Base-by-base conservation (phyloP, 1,140 invertebrate genomes). In the Drosophila pectinifera region DNA sequence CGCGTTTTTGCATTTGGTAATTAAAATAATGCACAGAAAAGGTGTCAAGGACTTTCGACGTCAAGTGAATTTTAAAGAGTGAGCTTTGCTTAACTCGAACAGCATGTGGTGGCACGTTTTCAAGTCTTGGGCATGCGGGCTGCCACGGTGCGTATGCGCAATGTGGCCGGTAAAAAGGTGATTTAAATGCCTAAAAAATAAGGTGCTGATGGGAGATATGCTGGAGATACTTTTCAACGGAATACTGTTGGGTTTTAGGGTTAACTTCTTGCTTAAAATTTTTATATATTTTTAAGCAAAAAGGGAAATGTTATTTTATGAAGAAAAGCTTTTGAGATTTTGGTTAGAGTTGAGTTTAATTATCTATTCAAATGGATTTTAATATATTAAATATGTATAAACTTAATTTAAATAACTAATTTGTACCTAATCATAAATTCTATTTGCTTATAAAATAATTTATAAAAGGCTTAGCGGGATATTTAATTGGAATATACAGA, bases 11-110 rank as follows among this genome's bases (percentile, higher is more conserved):
- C 45, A 72, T 67, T 57, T 55, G 67, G 80, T 84, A 88, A 89
- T 88, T 88, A 89, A 89, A 88, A 89, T 80, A 73, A 72, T 57
- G 80, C 80, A 68, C 59, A 56, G 20, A 26, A 38, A 84, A 78
- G 76, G 77, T 89, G 84, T 89, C 84, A 89, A 89, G 84, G 84
- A 89, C 84, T 89, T 54, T 49, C 61, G 63, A 80, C 75, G 55
- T 55, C 67, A 79, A 53, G 61, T 83, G 84, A 89, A 88, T 88
- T 73, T 83, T 80, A 88, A 86, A 72, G 39, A 43, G 24, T 59
- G 46, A 46, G 31, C 31, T 51, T 28, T 51, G 20, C 11, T 45
- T 38, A 34, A 10, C 41, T 18, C 34, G 18, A 34, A 20, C 65
- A 70, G 49, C 42, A 68, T 54, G 51, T 46, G 64, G 46, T 51